Base-by-base conservation (phyloP, 2,797 vertebrate genomes). In the Danio kyathit region DNA sequence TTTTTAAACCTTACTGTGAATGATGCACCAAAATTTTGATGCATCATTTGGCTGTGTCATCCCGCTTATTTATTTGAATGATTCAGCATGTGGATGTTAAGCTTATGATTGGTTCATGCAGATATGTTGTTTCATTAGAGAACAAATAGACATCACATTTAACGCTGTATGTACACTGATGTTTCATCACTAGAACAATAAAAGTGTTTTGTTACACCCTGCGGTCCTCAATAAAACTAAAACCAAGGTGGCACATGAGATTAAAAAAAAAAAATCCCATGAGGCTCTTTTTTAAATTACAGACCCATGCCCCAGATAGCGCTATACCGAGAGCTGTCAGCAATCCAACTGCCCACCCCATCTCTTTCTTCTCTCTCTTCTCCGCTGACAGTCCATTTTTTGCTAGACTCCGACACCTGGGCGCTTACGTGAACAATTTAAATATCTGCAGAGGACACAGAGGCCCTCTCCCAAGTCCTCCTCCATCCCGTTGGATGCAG, bases 371-470 rank as follows among this genome's bases (percentile, higher is more conserved):
- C 84, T 80, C 83, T 81, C 84, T 63, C 74, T 52, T 60, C 76
- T 87, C 86, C 87, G 88, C 88, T 93, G 91, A 94, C 91, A 92
- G 89, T 90, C 91, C 85, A 89, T 87, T 91, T 91, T 92, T 91
- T 89, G 92, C 91, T 90, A 90, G 83, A 89, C 86, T 86, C 91
- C 89, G 83, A 93, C 92, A 92, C 74, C 61, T 74, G 90, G 91
- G 88, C 89, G 92, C 91, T 89, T 90, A 84, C 87, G 80, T 83
- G 88, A 88, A 90, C 85, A 86, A 91, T 91, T 92, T 91, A 91
- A 90, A 90, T 90, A 94, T 93, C 92, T 88, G 88, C 89, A 90
- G 91, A 92, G 91, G 91, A 91, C 87, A 89, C 88, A 88, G 85
- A 89, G 88, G 87, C 85, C 84, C 74, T 87, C 54, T 86, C 49